Percentiles rank a stretch among this genome's conserved stretches.
Conservation (phyloP, 1,140 invertebrate genomes). For the Trigoniulus corallinus region DNA sequence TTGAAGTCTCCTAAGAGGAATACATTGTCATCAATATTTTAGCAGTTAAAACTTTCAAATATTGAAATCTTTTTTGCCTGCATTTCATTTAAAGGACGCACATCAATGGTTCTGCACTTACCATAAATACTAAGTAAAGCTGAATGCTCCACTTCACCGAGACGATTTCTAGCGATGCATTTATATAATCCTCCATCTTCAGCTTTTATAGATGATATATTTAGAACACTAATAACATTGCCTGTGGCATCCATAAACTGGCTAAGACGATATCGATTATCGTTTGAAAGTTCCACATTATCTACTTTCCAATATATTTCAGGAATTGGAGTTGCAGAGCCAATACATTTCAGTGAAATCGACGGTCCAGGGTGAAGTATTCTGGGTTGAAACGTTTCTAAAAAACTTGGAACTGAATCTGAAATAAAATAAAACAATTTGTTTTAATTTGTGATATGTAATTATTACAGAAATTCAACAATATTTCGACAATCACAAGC, state of each 20-base stretch:
- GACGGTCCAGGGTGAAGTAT: slow-evolving; percentile 71
- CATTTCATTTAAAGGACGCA: too few species aligned
- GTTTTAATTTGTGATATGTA: too few species aligned
- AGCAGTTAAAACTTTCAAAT: too few species aligned
- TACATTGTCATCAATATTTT: too few species aligned
- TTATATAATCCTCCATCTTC: slow-evolving; percentile 84
- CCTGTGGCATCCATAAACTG: slow-evolving; percentile 81
- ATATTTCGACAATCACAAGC: neutral
- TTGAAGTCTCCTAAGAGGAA: too few species aligned
- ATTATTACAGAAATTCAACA: too few species aligned
- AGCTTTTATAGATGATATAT: slow-evolving; percentile 69
- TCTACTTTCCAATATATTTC: slow-evolving; percentile 30
- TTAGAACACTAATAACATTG: slow-evolving; percentile 85
- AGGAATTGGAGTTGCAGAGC: slow-evolving; percentile 69
- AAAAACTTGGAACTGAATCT: slow-evolving; percentile 51
- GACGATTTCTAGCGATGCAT: slow-evolving; percentile 67
- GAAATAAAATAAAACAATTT: neutral
- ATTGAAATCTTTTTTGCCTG: too few species aligned
- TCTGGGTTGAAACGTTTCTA: slow-evolving; percentile 67
- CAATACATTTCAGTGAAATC: slow-evolving; percentile 62
- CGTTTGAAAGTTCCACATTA: slow-evolving; percentile 22
- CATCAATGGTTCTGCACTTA: too few species aligned
- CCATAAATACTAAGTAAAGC: slow-evolving; percentile 72
- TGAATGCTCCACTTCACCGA: slow-evolving; percentile 53
- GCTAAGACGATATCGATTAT: slow-evolving; percentile 58